phyloP scores from a whole-genome alignment of 2,113 vertebrate species.

The Capra hircus region DNA sequence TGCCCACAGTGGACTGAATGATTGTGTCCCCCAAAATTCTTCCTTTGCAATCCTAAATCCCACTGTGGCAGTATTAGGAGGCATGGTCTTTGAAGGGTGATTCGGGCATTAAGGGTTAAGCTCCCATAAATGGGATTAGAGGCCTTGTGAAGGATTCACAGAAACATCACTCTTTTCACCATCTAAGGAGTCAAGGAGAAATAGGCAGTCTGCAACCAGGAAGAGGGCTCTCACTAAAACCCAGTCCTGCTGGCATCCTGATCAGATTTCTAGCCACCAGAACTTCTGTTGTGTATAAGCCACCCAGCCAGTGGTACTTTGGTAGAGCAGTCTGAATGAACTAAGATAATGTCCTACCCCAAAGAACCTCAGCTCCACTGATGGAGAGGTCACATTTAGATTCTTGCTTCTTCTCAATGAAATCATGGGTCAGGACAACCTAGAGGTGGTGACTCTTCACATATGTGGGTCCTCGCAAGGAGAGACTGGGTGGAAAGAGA shows the following conservation, averaged over 20 bases:
- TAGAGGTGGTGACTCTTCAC: not conserved
- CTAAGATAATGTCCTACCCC: not conserved
- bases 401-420: not conserved
- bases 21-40: not conserved
- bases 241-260: fast-evolving
- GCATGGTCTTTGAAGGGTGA: not conserved
- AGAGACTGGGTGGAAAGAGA: fast-evolving
- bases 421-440: not conserved
- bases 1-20: not conserved
- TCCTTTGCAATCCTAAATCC: not conserved
- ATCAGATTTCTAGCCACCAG: not conserved
- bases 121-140: not conserved
- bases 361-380: not conserved
- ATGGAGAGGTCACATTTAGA: not conserved
- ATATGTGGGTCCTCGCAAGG: not conserved
- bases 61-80: not conserved
- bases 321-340: not conserved
- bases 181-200: not conserved
- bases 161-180: not conserved
- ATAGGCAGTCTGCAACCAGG: not conserved
- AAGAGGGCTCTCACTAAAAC: not conserved
- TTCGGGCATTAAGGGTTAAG: too few species aligned
- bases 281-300: not conserved
- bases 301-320: not conserved
- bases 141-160: fast-evolving